Evolutionary conservation across 2,113 vertebrate genomes (phyloP).

Genomic region (Centrocercus urophasianus): DNA sequence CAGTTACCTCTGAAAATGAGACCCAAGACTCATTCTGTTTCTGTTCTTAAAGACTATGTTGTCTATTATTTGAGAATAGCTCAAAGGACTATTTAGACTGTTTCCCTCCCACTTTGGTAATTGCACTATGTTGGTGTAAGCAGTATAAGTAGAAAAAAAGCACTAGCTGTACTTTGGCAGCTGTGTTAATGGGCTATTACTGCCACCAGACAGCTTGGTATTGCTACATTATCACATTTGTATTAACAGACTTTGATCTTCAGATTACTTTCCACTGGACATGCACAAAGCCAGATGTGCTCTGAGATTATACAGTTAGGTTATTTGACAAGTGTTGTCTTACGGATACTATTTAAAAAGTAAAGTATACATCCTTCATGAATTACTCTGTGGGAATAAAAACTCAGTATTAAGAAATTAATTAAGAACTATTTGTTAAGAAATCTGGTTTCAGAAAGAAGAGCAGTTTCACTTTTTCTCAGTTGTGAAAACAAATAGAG

Average conservation of each 20-base stretch:
- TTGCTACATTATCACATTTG: neutral
- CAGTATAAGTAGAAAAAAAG: neutral
- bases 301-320: neutral
- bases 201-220: neutral
- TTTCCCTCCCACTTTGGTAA: slow-evolving; percentile 21
- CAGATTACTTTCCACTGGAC: neutral
- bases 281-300: neutral
- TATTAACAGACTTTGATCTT: neutral
- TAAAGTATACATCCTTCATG: neutral
- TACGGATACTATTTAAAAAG: neutral
- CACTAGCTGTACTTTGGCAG: neutral
- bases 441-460: neutral
- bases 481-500: neutral
- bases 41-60: slow-evolving; percentile 29
- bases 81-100: slow-evolving; percentile 40
- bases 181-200: neutral
- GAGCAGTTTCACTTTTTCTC: neutral
- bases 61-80: slow-evolving; percentile 44
- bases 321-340: neutral
- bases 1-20: slow-evolving; percentile 63
- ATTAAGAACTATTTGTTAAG: neutral
- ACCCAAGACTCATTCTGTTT: slow-evolving; percentile 44
- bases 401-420: neutral
- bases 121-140: neutral
- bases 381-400: neutral